Conservation (phyloP, 2,888 invertebrate species). For the Lasioglossum marginatum region DNA sequence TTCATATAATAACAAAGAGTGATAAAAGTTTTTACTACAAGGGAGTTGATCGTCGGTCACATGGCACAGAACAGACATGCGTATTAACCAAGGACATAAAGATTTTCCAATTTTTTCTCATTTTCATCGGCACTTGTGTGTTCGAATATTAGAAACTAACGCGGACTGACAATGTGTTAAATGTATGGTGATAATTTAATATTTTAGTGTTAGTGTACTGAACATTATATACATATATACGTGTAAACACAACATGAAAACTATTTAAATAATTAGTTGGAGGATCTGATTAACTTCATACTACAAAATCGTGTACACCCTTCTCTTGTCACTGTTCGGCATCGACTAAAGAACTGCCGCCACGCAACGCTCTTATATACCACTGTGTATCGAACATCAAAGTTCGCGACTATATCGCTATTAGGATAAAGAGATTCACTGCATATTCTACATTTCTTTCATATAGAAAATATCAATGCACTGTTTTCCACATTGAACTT, state of each 20-base stretch:
- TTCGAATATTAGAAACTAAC: not conserved
- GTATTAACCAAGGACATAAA: constrained; percentile 30
- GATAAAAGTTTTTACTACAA: constrained; percentile 11
- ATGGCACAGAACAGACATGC: constrained; percentile 36
- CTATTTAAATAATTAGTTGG: constrained; percentile 14
- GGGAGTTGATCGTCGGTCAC: constrained; percentile 11
- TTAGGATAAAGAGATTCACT: constrained; percentile 36
- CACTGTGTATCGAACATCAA: constrained; percentile 30
- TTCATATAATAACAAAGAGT: not conserved
- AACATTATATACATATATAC: constrained; percentile 1
- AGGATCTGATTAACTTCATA: constrained; percentile 11
- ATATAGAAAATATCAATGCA: not conserved
- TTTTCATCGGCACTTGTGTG: constrained; percentile 18
- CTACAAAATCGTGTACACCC: constrained; percentile 36
- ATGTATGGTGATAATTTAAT: not conserved
- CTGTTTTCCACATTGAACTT: not conserved
- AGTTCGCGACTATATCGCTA: constrained; percentile 29
- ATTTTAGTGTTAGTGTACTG: not conserved
- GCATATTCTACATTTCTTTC: not conserved
- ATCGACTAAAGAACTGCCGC: constrained; percentile 60
- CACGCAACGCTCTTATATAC: constrained; percentile 57
- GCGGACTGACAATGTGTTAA: not conserved
- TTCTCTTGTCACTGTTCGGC: constrained; percentile 55
- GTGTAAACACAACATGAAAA: constrained; percentile 4
- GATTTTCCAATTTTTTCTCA: constrained; percentile 24